Evolutionary conservation across 2,888 invertebrate species (phyloP).

Genomic region (Melipona beecheii): DNA sequence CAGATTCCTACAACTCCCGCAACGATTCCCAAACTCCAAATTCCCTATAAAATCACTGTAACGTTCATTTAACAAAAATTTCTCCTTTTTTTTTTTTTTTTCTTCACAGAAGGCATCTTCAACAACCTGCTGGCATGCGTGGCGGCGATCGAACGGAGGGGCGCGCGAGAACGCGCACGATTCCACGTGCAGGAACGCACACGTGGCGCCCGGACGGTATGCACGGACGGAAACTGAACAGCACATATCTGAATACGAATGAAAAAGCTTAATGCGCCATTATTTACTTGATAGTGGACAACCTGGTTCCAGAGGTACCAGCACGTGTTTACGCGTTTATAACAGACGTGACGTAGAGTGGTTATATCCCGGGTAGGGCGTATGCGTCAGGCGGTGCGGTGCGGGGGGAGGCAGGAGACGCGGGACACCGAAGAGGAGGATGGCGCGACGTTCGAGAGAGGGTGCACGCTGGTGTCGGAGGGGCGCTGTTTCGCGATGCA

Average conservation of each 20-base stretch:
- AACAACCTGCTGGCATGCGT: conserved; percentile 68
- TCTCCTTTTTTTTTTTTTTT: no score
- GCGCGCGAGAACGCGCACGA: conserved; percentile 28
- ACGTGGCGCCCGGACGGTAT: conserved; percentile 40
- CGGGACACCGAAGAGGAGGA: conserved; percentile 22
- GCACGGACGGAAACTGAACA: conserved; percentile 50
- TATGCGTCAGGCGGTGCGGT: conserved; percentile 54
- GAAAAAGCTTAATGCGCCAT: conserved; percentile 83
- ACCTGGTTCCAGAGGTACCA: conserved; percentile 77
- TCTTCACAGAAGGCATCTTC: not conserved
- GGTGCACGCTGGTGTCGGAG: conserved; percentile 50
- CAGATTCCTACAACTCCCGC: no score
- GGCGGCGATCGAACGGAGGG: conserved; percentile 48
- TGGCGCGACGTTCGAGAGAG: conserved; percentile 28
- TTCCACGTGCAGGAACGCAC: conserved; percentile 55
- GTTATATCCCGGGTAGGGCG: conserved; percentile 69
- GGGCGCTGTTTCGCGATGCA: conserved; percentile 78
- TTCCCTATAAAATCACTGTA: no score
- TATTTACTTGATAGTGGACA: conserved; percentile 83
- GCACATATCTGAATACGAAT: conserved; percentile 74
- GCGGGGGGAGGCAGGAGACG: conserved; percentile 17
- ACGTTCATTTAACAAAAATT: no score
- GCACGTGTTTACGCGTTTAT: conserved; percentile 83
- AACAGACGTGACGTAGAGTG: conserved; percentile 82
- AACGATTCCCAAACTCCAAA: no score